Base-by-base conservation (phyloP, 1,140 invertebrate genomes). In the Caerostris darwini region DNA sequence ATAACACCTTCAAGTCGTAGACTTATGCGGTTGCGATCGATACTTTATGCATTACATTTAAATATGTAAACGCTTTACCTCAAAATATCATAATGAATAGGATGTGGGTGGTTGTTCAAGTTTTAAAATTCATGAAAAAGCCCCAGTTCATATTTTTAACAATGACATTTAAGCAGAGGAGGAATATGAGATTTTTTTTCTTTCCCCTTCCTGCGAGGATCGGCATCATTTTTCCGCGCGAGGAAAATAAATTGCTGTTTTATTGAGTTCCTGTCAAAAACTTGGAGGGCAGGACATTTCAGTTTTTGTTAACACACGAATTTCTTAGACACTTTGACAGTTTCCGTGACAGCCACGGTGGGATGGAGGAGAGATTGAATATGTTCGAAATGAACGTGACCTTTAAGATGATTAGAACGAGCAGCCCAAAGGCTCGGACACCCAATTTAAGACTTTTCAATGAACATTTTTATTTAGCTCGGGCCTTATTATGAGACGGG, bases 201-300 rank as follows among this genome's bases (percentile, higher is more conserved):
- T 17, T 12, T 77, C 10, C 34, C 53, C 71, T 5, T 12, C 3
- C 34, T 34, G 34, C 34, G 2, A 34, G 34, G 34, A 34, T 34
- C 34, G 34, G 34, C 19, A 69, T 34, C 17, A 69, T 8, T 77
- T 77, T 77, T 77, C 50, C 12, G 71, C 71, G 5, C 10, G 71
- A 53, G 7, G 71, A 56, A 34, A 85, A 59, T 57, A 85, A 85
- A 19, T 85, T 58, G 57, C 17, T 59, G 7, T 85, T 85, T 85
- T 85, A 82, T 81, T 50, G 58, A 64, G 67, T 86, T 87, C 94
- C 86, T 87, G 91, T 89, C 54, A 82, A 5, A 98, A 96, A 95
- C 97, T 97, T 61, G 96, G 96, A 77, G 96, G 19, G 8, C 7
- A 50, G 34, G 4, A 12, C 50, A 12, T 19, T 94, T 64, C 54